Base-by-base conservation (phyloP, 2,888 invertebrate genomes). In the Apodemia zela region DNA sequence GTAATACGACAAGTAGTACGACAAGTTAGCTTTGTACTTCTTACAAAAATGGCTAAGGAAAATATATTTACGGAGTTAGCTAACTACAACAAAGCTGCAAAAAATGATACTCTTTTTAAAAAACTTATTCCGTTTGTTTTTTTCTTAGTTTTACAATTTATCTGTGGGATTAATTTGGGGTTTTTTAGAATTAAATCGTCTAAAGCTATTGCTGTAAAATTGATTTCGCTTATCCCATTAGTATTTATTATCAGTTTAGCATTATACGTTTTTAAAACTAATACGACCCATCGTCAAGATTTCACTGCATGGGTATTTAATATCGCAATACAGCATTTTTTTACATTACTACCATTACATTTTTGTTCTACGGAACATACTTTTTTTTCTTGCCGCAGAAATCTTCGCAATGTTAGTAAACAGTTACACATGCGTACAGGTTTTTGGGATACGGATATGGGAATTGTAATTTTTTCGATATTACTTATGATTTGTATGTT, bases 61-160 rank as follows among this genome's bases (percentile, higher is more conserved):
- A 54, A 42, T 15, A 42, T 42, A 15, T 5, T 42, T 15, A 5
- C 2, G 1, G 15, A 42, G 42, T 15, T 54, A 13, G 3, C 51
- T 13, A 25, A 54, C 1, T 13, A 54, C 8, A 21, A 49, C 3
- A 49, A 18, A 10, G 3, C 2, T 4, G 18, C 15, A 13, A 54
- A 54, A 54, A 13, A 25, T 54, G 21, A 21, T 25, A 54, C 15
- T 15, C 15, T 25, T 15, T 54, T 54, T 25, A 54, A 54, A 54
- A 25, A 25, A 7, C 25, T 13, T 13, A 6, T 54, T 6, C 25
- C 25, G 0, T 54, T 54, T 15, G 13, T 13, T 25, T 54, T 54
- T 21, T 54, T 54, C 25, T 25, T 54, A 15, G 18, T 18, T 54
- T 13, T 54, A 54, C 54, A 54, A 15, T 54, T 54, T 54, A 25